phyloP scores from a whole-genome alignment of 2,888 invertebrate species.

The Drosophila glabriapex region DNA sequence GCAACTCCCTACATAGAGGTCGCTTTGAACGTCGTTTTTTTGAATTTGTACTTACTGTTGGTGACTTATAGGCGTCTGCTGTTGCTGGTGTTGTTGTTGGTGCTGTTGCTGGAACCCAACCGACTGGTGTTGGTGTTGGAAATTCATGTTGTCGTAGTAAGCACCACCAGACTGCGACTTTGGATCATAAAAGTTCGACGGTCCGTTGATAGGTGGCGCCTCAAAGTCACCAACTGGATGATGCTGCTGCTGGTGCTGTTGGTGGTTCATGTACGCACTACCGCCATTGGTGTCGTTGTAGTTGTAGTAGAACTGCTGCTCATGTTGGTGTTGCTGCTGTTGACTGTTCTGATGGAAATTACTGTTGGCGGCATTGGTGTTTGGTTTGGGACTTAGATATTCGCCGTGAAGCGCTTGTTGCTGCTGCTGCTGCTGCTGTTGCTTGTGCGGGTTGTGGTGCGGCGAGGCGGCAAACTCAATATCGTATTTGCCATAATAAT shows the following conservation, averaged over 20 bases:
- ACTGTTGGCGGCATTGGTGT: constrained; percentile 55
- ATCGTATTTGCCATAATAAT: constrained; percentile 85
- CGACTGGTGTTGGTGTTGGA: constrained; percentile 72
- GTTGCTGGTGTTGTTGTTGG: constrained; percentile 58
- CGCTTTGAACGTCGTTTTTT: neutral
- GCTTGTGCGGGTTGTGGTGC: constrained; percentile 63
- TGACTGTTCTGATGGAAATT: constrained; percentile 76
- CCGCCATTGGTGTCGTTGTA: constrained; percentile 79
- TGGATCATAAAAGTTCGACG: constrained; percentile 82
- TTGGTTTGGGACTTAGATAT: constrained; percentile 82
- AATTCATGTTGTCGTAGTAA: constrained; percentile 84
- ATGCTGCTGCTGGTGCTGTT: constrained; percentile 72
- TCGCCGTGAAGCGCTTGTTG: constrained; percentile 68
- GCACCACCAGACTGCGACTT: constrained; percentile 73
- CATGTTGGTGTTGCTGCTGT: constrained; percentile 77
- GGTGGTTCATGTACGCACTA: constrained; percentile 73
- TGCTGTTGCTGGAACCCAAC: constrained; percentile 75
- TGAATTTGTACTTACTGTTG: constrained; percentile 63
- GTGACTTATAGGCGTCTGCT: constrained; percentile 62
- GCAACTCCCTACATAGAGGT: neutral
- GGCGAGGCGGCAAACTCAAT: constrained; percentile 79
- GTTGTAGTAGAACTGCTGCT: constrained; percentile 83
- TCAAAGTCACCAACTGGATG: constrained; percentile 82
- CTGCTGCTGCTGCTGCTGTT: constrained; percentile 55
- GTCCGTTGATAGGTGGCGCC: constrained; percentile 76